Conservation (phyloP, 2,888 invertebrate genomes). For the Drosophila monieri region DNA sequence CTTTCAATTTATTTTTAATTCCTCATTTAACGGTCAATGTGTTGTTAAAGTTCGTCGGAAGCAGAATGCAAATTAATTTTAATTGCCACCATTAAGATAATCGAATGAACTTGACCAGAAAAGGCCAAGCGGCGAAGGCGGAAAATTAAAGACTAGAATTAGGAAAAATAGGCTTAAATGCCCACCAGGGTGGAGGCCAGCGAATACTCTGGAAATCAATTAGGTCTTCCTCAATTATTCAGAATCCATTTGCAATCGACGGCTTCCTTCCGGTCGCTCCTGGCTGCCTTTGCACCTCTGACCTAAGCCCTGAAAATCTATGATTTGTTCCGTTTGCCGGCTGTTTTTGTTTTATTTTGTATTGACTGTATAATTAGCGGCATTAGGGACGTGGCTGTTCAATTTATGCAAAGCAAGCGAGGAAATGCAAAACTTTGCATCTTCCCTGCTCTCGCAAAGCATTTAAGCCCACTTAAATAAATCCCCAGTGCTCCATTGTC, state of each 20-base stretch:
- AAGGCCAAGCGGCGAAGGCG: conserved; percentile 1
- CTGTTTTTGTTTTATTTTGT: conserved; percentile 15
- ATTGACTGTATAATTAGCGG: conserved; percentile 50
- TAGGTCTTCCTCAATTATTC: conserved; percentile 59
- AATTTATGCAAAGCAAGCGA: conserved; percentile 50
- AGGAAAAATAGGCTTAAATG: not conserved
- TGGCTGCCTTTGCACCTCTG: conserved; percentile 38
- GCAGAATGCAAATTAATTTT: conserved; percentile 71
- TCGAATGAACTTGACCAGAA: conserved; percentile 65
- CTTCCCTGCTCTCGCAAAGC: conserved; percentile 22
- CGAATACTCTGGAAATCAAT: conserved; percentile 47
- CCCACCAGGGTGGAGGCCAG: not conserved
- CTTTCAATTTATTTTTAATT: conserved; percentile 73
- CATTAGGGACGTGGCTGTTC: conserved; percentile 38
- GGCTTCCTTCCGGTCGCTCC: conserved; percentile 13
- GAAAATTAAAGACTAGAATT: not conserved
- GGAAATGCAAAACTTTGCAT: conserved; percentile 41
- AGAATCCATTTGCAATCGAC: conserved; percentile 21
- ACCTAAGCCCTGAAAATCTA: conserved; percentile 20
- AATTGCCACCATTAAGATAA: conserved; percentile 77
- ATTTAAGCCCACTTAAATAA: conserved; percentile 51
- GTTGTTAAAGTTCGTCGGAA: conserved; percentile 33
- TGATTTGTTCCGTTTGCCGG: conserved; percentile 26
- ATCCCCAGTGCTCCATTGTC: conserved; percentile 16
- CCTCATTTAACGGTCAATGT: conserved; percentile 63